Base-by-base conservation (phyloP, 2,888 invertebrate genomes). In the Hartigia nigra region DNA sequence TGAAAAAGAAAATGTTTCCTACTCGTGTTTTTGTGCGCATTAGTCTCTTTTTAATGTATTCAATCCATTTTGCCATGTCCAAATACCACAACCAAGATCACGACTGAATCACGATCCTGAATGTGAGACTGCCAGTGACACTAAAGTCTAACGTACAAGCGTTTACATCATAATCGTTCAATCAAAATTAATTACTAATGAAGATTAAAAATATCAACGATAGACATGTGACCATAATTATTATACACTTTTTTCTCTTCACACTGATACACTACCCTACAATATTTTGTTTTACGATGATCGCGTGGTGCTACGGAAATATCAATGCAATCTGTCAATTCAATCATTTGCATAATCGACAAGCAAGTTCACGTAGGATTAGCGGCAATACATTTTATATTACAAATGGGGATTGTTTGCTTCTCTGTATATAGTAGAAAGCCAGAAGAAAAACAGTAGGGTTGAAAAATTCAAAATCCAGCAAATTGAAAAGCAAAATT, bases 201-300 rank as follows among this genome's bases (percentile, higher is more conserved):
- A 74, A 76, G 75, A 78, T 76, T 69, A 81, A 78, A 81, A 78
- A 14, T 74, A 76, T 76, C 74, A 80, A 74, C 39, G 39, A 35
- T 76, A 34, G 31, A 77, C 76, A 81, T 76, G 76, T 72, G 77
- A 78, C 77, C 79, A 70, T 75, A 77, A 79, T 81, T 81, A 76
- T 77, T 76, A 79, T 81, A 78, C 80, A 78, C 35, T 78, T 76
- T 75, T 79, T 81, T 31, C 23, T 14, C 31, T 34, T 72, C 72
- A 72, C 32, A 34, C 12, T 72, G 55, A 55, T 12, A 37, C 37
- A 70, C 70, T 34, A 72, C 72, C 9, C 72, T 72, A 72, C 12
- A 3, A 4, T 34, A 72, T 72, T 72, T 31, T 14, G 9, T 72
- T 70, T 72, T 31, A 72, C 31, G 34, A 72, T 72, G 31, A 72